Percentiles rank a stretch among this genome's conserved stretches.
Conservation (phyloP, 2,797 vertebrate species). For the Glossophaga mutica region DNA sequence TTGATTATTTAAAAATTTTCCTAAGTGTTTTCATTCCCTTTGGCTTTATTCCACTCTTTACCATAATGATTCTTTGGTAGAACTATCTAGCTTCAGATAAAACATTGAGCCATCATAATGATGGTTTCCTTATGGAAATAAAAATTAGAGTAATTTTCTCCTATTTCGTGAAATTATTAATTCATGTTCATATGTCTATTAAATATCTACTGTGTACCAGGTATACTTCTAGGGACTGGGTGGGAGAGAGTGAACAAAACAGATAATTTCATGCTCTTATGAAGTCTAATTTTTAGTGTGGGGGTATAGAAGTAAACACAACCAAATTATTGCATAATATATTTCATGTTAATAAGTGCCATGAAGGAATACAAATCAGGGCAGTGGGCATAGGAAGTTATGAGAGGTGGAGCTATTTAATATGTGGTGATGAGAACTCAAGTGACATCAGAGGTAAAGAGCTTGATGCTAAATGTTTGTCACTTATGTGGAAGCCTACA, state of each 20-base stretch:
- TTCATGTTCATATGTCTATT: background rate
- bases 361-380: background rate
- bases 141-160: background rate
- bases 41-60: background rate
- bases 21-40: background rate
- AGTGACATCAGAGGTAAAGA: background rate
- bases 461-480: background rate
- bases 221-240: background rate
- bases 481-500: background rate
- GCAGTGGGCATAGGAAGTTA: background rate
- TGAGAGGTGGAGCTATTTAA: background rate
- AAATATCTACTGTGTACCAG: background rate
- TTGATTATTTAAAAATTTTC: background rate
- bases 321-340: background rate
- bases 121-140: background rate
- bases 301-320: background rate
- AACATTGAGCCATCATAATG: background rate
- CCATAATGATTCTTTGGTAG: background rate
- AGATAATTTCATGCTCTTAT: background rate
- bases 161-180: background rate
- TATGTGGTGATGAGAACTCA: background rate
- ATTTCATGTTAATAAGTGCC: background rate
- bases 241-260: background rate
- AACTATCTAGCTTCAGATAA: background rate
- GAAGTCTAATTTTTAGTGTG: background rate